Evolutionary conservation across 2,113 vertebrate genomes (phyloP).

Genomic region (Lophius piscatorius): DNA sequence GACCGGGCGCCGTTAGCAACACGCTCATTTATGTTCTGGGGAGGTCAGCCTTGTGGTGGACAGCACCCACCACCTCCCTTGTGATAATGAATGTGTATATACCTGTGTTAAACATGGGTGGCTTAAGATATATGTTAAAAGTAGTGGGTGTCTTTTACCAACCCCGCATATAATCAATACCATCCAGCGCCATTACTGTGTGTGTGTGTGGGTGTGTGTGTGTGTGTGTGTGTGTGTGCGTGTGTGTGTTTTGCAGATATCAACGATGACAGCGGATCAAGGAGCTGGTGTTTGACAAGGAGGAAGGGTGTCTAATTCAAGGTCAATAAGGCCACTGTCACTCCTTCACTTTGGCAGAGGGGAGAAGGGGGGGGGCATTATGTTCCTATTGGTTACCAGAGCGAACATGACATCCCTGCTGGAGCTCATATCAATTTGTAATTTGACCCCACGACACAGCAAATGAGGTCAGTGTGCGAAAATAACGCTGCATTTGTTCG

Average conservation of each 20-base stretch:
- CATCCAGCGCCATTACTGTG: constrained; percentile 82
- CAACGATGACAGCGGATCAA: constrained; percentile 79
- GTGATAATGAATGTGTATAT: constrained; percentile 11
- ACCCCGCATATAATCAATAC: constrained; percentile 86
- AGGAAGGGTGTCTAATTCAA: constrained; percentile 79
- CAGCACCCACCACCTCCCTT: constrained; percentile 30
- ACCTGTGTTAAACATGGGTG: constrained; percentile 25
- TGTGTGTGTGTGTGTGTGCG: constrained; percentile 11
- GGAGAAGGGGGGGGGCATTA: constrained; percentile 46
- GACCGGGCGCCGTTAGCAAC: constrained; percentile 76
- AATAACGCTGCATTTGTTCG: constrained; percentile 39
- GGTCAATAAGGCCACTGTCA: constrained; percentile 76
- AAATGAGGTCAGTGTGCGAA: constrained; percentile 57
- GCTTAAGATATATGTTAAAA: constrained; percentile 33
- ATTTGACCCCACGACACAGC: constrained; percentile 46
- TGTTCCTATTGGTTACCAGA: constrained; percentile 72
- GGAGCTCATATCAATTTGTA: constrained; percentile 71
- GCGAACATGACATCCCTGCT: constrained; percentile 65
- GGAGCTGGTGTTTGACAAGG: constrained; percentile 83
- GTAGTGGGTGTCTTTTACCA: constrained; percentile 84
- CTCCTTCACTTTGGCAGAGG: constrained; percentile 36
- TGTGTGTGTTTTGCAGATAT: constrained; percentile 47
- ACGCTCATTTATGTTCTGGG: constrained; percentile 82
- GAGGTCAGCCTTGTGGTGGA: constrained; percentile 39
- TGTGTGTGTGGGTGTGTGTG: constrained; percentile 4